Conservation (phyloP, 2,888 invertebrate species). For the Dolomedes plantarius region DNA sequence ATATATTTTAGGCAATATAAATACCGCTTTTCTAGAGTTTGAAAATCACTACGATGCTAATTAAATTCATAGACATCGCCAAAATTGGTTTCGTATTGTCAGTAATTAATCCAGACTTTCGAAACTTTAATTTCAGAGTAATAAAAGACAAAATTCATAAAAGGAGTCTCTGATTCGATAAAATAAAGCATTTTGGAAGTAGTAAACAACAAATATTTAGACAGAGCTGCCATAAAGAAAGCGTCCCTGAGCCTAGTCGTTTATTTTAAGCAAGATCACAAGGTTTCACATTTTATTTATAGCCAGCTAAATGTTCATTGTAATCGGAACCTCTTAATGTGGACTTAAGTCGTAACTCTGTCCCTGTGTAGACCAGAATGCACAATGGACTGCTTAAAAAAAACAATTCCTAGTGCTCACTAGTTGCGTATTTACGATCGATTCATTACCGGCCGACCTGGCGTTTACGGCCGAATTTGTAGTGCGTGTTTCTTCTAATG, state of each 20-base stretch:
- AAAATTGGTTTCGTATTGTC: too few species aligned
- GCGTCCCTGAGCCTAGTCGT: background rate
- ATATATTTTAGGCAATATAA: too few species aligned
- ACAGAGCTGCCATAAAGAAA: background rate
- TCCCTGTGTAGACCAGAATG: slow-evolving; percentile 31
- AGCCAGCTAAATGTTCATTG: slow-evolving; percentile 38
- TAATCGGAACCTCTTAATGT: slow-evolving; percentile 30
- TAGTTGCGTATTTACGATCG: slow-evolving; percentile 51
- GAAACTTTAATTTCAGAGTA: too few species aligned
- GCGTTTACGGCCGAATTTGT: slow-evolving; percentile 49
- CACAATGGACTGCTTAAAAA: slow-evolving; percentile 48
- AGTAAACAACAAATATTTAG: too few species aligned
- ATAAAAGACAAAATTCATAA: too few species aligned
- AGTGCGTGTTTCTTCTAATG: slow-evolving; percentile 57
- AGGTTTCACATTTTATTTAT: slow-evolving; percentile 38
- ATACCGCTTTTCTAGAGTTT: too few species aligned
- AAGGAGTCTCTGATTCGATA: too few species aligned
- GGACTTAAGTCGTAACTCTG: slow-evolving; percentile 5
- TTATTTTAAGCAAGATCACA: slow-evolving; percentile 39
- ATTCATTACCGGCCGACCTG: slow-evolving; percentile 45
- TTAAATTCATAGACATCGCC: too few species aligned
- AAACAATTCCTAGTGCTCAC: slow-evolving; percentile 46
- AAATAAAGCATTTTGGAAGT: too few species aligned
- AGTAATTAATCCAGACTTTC: too few species aligned
- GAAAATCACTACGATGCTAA: too few species aligned